Base-by-base conservation (phyloP, 2,113 vertebrate genomes). In the Anser cygnoides region DNA sequence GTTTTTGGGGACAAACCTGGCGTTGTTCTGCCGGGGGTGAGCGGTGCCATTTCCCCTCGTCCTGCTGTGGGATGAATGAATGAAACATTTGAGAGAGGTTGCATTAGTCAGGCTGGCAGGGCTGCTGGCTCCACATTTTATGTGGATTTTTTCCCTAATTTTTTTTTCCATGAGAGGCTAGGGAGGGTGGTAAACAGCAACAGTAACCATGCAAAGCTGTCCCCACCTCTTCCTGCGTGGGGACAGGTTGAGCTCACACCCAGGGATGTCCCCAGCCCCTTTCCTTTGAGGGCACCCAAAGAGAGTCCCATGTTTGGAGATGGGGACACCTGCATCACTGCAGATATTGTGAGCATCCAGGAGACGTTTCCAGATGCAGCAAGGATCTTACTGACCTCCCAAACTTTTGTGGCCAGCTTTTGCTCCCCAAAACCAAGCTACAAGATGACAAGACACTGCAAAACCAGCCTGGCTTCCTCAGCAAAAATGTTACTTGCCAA, bases 131-230 rank as follows among this genome's bases (percentile, higher is more conserved):
- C 92, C 16, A 3, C 11, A 25, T 84, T 95, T 97, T 95, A 66
- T 59, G 75, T 46, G 84, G 77, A 93, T 95, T 63, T 98, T 96
- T 97, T 98, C 97, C 98, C 98, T 8, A 46, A 4, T 46, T 46
- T 49, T 49, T 49, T 97, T 98, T 98, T 98, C 98, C 81, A 92
- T 2, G 3, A 84, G 71, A 23, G 7, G 87, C 94, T 54, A 46
- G 72, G 96, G 91, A 95, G 81, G 50, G 57, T 90, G 83, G 84
- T 96, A 97, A 98, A 98, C 94, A 97, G 97, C 78, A 92, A 96
- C 89, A 0, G 96, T 94, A 92, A 82, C 97, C 90, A 94, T 6
- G 94, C 65, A 92, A 92, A 91, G 28, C 52, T 7, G 1, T 74
- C 94, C 58, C 92, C 95, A 88, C 94, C 97, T 92, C 84, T 44